Conservation (phyloP, 1,140 invertebrate species). For the Bursaphelenchus mucronatus region DNA sequence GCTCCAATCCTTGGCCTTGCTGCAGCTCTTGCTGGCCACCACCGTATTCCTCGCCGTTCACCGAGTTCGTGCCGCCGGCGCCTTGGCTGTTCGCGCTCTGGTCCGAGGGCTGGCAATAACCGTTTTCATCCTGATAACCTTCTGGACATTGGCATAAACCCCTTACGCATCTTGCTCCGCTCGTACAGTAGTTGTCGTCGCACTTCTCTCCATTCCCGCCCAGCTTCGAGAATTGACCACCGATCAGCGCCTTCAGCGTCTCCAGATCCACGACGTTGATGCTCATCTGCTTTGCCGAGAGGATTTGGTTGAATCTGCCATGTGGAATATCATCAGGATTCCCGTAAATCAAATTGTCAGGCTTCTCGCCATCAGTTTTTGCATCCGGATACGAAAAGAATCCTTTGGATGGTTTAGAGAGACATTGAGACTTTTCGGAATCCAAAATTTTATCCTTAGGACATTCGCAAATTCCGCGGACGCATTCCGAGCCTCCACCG, state of each 20-base stretch:
- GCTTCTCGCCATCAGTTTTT: conserved; percentile 6
- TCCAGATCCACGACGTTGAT: conserved; percentile 43
- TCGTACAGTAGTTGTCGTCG: conserved; percentile 29
- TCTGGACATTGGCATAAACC: conserved; percentile 35
- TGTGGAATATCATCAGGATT: conserved; percentile 23
- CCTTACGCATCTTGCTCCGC: conserved; percentile 28
- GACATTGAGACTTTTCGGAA: conserved; percentile 42
- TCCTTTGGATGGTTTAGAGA: not conserved
- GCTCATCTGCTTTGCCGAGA: conserved; percentile 47
- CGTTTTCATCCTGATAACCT: conserved; percentile 26
- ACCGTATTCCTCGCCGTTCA: conserved; percentile 12
- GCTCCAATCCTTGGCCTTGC: not conserved
- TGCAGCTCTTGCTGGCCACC: conserved; percentile 5
- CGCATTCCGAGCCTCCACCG: conserved; percentile 38
- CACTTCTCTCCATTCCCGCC: conserved; percentile 33
- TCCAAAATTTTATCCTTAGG: conserved; percentile 34
- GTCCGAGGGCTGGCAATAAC: conserved; percentile 20
- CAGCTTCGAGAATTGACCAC: conserved; percentile 27
- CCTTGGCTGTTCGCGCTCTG: conserved; percentile 4
- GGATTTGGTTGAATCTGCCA: conserved; percentile 44
- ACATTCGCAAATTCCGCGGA: conserved; percentile 48
- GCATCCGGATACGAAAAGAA: not conserved
- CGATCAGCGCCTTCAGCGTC: conserved; percentile 25
- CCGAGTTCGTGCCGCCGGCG: not conserved
- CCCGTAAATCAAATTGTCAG: conserved; percentile 35